A percentile compares a stretch with the other conserved stretches of the same genome.
Evolutionary conservation across 2,113 vertebrate genomes (phyloP).

Genomic region (Nettapus auritus): DNA sequence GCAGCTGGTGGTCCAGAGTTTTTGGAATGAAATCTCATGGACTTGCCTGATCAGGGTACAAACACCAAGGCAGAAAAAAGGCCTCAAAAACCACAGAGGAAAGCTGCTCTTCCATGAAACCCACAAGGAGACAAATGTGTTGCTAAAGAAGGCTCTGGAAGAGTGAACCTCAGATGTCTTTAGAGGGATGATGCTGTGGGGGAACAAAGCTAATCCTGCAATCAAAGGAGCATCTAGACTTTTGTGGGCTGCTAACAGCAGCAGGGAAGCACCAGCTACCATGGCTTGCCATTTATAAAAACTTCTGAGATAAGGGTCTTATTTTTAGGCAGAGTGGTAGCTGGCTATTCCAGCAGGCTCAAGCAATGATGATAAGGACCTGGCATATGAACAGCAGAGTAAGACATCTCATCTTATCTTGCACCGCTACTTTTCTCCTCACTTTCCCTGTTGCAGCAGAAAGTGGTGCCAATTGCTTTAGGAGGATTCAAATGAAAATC

Average conservation of each 20-base stretch:
- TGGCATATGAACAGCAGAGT: background rate
- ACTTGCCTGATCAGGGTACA: background rate
- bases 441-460: background rate
- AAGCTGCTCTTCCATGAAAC: background rate
- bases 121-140: background rate
- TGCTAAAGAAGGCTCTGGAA: background rate
- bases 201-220: background rate
- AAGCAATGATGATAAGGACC: background rate
- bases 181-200: background rate
- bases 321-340: background rate
- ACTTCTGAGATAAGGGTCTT: conserved; percentile 28
- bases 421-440: background rate
- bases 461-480: background rate
- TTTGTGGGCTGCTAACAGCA: background rate
- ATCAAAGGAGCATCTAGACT: background rate
- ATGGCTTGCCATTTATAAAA: conserved; percentile 3
- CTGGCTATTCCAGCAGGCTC: background rate
- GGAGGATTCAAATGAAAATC: background rate
- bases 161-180: background rate
- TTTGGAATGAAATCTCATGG: background rate
- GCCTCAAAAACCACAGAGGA: background rate
- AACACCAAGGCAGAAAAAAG: background rate
- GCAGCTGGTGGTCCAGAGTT: background rate
- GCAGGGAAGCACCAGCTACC: background rate
- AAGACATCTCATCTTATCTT: background rate